A percentile compares a stretch with the other conserved stretches of the same genome.
Evolutionary conservation across 1,140 invertebrate species (phyloP).

Genomic region (Trichogramma pretiosum): DNA sequence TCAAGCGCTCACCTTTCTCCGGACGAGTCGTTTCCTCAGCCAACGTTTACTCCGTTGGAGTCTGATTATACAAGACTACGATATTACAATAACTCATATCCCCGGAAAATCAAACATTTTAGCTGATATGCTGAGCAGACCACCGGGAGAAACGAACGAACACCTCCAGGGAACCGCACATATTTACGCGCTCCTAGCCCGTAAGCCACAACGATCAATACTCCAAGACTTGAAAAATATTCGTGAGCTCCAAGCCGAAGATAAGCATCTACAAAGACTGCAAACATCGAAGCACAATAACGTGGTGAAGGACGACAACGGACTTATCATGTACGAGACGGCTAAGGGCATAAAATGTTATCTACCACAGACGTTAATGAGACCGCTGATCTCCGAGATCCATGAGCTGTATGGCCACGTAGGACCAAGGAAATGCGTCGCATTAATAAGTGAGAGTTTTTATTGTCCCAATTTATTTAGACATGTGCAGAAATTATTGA

Average conservation of each 20-base stretch:
- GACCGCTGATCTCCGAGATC: constrained; percentile 11
- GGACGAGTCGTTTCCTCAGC: neutral
- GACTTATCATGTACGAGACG: neutral
- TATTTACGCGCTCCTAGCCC: neutral
- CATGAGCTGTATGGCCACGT: constrained; percentile 17
- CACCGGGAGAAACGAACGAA: neutral
- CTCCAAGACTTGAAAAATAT: neutral
- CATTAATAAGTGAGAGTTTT: constrained; percentile 13
- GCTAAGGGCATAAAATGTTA: neutral
- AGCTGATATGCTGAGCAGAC: constrained; percentile 24
- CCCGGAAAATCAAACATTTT: constrained; percentile 28
- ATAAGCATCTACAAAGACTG: neutral
- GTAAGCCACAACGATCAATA: neutral
- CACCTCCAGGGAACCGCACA: neutral
- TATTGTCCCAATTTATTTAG: constrained; percentile 1
- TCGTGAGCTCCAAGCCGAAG: neutral
- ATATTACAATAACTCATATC: constrained; percentile 22
- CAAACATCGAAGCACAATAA: neutral
- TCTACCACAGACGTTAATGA: neutral
- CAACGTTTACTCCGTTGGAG: constrained; percentile 27
- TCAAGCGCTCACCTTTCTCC: constrained; percentile 10
- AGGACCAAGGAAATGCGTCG: constrained; percentile 3
- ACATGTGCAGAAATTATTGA: neutral
- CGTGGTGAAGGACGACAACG: neutral
- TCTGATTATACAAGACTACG: constrained; percentile 25